Conservation (phyloP, 2,888 invertebrate genomes). For the Seladonia tumulorum region DNA sequence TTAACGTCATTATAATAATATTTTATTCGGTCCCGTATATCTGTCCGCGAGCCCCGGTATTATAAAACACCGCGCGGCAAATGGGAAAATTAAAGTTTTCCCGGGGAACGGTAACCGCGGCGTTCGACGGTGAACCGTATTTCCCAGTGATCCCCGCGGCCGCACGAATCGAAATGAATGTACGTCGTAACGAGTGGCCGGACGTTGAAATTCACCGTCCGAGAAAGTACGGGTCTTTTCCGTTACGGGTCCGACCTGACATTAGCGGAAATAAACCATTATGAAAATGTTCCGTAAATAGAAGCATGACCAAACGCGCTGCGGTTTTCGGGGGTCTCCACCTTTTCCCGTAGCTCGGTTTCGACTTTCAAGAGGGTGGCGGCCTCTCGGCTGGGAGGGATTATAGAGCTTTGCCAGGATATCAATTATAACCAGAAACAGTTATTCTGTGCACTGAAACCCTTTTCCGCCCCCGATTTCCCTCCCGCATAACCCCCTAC, state of each 20-base stretch:
- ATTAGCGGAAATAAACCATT: constrained; percentile 73
- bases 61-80: constrained; percentile 25
- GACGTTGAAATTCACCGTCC: constrained; percentile 42
- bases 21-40: background rate
- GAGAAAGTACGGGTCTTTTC: constrained; percentile 59
- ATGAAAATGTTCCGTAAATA: constrained; percentile 75
- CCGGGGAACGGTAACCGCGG: constrained; percentile 34
- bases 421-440: constrained; percentile 85
- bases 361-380: constrained; percentile 81
- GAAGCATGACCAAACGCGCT: constrained; percentile 73
- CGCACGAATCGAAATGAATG: constrained; percentile 37
- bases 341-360: constrained; percentile 76
- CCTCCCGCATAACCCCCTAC: constrained; percentile 48
- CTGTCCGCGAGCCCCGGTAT: constrained; percentile 10
- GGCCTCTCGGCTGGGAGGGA: constrained; percentile 77
- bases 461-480: constrained; percentile 72
- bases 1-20: constrained; percentile 11
- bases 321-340: constrained; percentile 75
- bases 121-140: constrained; percentile 37
- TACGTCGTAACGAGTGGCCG: constrained; percentile 17
- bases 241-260: constrained; percentile 51
- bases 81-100: constrained; percentile 26
- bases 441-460: constrained; percentile 83
- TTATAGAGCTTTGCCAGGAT: constrained; percentile 84
- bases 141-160: constrained; percentile 33